phyloP scores from a whole-genome alignment of 2,888 invertebrate species.

The Cheilosia vernalis region DNA sequence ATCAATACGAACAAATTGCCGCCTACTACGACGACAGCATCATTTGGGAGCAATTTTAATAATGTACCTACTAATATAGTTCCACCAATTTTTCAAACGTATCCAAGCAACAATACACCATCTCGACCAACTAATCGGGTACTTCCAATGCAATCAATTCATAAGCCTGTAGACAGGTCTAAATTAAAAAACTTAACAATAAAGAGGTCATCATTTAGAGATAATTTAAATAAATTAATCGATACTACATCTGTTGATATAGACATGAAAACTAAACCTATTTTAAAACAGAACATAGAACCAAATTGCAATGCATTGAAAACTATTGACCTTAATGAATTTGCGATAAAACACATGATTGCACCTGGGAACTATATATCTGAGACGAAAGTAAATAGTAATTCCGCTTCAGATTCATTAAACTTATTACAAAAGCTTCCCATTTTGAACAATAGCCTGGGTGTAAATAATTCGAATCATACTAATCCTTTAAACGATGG shows the following conservation, averaged over 20 bases:
- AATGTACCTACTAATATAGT: slow-evolving; percentile 89
- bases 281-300: not conserved
- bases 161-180: slow-evolving; percentile 81
- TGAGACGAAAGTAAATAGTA: slow-evolving; percentile 75
- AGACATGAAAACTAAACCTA: slow-evolving; percentile 2
- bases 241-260: not conserved
- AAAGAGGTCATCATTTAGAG: slow-evolving; percentile 9
- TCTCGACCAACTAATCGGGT: slow-evolving; percentile 91
- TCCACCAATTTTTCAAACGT: slow-evolving; percentile 86
- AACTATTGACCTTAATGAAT: not conserved
- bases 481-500: not conserved
- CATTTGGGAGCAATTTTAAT: slow-evolving; percentile 86
- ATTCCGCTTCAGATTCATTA: slow-evolving; percentile 78
- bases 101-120: slow-evolving; percentile 77
- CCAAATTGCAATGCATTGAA: not conserved
- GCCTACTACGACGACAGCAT: slow-evolving; percentile 83
- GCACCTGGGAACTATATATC: slow-evolving; percentile 30
- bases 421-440: slow-evolving; percentile 82
- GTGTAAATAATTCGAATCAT: not conserved
- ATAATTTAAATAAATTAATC: slow-evolving; percentile 12
- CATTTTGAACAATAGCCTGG: slow-evolving; percentile 78
- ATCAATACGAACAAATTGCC: slow-evolving; percentile 21
- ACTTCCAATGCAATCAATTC: slow-evolving; percentile 89
- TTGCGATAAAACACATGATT: not conserved
- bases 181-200: slow-evolving; percentile 44